A percentile compares a stretch with the other conserved stretches of the same genome.
These are phyloP conservation scores for Rhinoraja longicauda DNA, from an alignment of 2,797 vertebrate genomes.

Conservation along the genomic window DNA sequence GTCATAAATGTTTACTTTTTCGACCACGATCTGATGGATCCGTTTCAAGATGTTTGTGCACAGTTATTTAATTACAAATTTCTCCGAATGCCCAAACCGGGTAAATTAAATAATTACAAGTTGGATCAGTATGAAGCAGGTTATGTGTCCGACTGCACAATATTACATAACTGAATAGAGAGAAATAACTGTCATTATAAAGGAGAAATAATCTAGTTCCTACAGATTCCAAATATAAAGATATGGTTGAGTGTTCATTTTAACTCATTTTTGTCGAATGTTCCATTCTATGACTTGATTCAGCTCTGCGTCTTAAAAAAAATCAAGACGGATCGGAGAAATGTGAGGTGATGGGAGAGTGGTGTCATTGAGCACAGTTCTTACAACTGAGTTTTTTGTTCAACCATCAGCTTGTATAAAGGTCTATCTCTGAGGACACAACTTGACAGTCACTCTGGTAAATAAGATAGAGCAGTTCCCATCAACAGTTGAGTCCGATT, in stretches of 20 bases:
- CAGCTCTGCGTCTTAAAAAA: background rate
- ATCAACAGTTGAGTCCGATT: background rate
- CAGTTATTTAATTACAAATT: constrained; percentile 91
- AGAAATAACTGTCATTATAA: background rate
- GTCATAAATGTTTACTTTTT: constrained; percentile 76
- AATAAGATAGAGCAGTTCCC: background rate
- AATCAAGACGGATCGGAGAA: background rate
- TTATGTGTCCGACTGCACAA: constrained; percentile 66
- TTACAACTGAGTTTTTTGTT: too few species aligned
- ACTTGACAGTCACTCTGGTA: background rate
- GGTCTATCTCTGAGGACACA: background rate
- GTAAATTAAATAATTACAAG: constrained; percentile 86
- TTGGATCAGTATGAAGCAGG: constrained; percentile 62
- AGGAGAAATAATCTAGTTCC: background rate
- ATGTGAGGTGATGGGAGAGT: background rate
- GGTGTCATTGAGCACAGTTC: background rate
- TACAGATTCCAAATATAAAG: background rate
- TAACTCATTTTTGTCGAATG: background rate
- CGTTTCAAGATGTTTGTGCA: constrained; percentile 85
- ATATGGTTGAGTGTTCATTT: background rate
- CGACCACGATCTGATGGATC: constrained; percentile 71
- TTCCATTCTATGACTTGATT: background rate
- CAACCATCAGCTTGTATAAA: too few species aligned
- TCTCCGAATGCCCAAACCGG: constrained; percentile 70
- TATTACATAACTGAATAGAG: constrained; percentile 56